Evolutionary conservation across 2,888 invertebrate species (phyloP).

Genomic region (Selenia dentaria): DNA sequence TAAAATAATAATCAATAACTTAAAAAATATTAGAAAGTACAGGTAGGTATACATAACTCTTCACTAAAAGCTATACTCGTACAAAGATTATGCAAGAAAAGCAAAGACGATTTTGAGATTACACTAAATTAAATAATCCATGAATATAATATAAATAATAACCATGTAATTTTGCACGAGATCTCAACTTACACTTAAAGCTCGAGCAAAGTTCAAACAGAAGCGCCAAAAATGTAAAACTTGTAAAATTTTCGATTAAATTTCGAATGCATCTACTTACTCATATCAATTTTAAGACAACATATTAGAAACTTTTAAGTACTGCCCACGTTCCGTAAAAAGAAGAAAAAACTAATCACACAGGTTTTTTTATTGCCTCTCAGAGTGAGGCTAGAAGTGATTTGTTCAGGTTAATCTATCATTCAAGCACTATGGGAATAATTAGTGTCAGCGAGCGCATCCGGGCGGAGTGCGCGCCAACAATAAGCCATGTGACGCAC

Average conservation of each 20-base stretch:
- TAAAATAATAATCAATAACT: too few species aligned
- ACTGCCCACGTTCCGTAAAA: conserved; percentile 64
- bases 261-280: conserved; percentile 1
- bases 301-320: conserved; percentile 20
- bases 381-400: conserved; percentile 74
- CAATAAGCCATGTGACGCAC: conserved; percentile 77
- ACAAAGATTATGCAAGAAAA: too few species aligned
- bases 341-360: conserved; percentile 68
- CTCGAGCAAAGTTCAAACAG: conserved; percentile 2
- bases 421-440: conserved; percentile 82
- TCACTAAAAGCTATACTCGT: too few species aligned
- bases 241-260: conserved; percentile 13
- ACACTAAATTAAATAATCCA: too few species aligned
- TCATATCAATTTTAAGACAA: conserved; percentile 17
- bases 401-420: conserved; percentile 83
- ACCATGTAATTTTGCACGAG: too few species aligned
- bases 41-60: too few species aligned
- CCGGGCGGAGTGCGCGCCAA: conserved; percentile 75
- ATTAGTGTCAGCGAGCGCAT: conserved; percentile 82
- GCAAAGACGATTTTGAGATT: too few species aligned
- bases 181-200: too few species aligned
- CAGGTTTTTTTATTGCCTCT: conserved; percentile 70
- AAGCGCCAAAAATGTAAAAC: conserved; percentile 6
- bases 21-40: too few species aligned
- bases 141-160: too few species aligned